These are phyloP conservation scores for Lutjanus erythropterus DNA, from an alignment of 2,113 vertebrate species.

Conservation along the genomic window DNA sequence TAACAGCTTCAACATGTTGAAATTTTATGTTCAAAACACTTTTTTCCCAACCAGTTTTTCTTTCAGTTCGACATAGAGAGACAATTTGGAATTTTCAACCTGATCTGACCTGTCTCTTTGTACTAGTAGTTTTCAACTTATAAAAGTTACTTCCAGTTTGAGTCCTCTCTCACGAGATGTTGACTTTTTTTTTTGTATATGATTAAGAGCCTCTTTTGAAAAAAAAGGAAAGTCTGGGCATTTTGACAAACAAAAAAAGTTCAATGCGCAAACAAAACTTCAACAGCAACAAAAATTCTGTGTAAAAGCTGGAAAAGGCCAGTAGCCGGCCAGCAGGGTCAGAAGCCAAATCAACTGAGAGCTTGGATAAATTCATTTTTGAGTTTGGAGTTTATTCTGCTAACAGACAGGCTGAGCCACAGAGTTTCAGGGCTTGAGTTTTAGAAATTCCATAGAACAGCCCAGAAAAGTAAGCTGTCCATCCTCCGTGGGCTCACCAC, in stretches of 20 bases:
- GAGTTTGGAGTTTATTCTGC: slow-evolving; percentile 38
- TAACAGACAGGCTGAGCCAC: slow-evolving; percentile 5
- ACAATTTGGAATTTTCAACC: neutral
- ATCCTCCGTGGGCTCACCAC: neutral
- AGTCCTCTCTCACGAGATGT: neutral
- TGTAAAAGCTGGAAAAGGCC: slow-evolving; percentile 22
- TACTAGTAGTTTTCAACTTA: neutral
- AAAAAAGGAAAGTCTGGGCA: neutral
- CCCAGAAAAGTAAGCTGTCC: neutral
- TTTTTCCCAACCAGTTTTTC: neutral
- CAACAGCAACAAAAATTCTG: slow-evolving; percentile 6
- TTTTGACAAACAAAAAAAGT: neutral
- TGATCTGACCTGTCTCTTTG: neutral
- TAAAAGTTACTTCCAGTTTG: neutral
- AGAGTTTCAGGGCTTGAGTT: slow-evolving; percentile 8
- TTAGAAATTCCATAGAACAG: neutral
- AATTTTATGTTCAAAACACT: neutral
- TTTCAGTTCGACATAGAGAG: too few species aligned
- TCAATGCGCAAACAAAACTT: neutral
- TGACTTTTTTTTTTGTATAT: neutral
- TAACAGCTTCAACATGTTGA: neutral
- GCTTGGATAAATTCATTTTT: slow-evolving; percentile 22
- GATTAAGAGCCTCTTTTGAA: neutral
- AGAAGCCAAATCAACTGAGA: slow-evolving; percentile 23
- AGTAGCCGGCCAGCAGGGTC: slow-evolving; percentile 25